Percentiles rank a stretch among this genome's conserved stretches.
phyloP scores from a whole-genome alignment of 2,888 invertebrate species.

The Ernsta delagoae region DNA sequence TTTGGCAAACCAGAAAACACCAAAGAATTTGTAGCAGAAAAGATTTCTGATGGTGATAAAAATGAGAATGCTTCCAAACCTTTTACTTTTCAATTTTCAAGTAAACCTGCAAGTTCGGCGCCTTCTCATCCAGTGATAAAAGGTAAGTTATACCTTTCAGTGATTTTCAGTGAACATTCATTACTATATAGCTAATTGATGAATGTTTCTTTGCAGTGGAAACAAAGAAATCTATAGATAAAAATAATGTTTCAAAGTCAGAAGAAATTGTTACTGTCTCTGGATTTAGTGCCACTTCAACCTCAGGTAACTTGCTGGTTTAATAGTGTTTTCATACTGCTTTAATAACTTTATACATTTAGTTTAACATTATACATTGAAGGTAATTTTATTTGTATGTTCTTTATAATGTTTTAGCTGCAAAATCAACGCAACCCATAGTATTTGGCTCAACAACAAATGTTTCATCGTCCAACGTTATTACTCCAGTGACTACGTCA shows the following conservation, averaged over 20 bases:
- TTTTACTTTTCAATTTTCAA: slow-evolving; percentile 48
- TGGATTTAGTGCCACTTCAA: slow-evolving; percentile 16
- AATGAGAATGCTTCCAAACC: slow-evolving; percentile 56
- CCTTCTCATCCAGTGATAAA: slow-evolving; percentile 46
- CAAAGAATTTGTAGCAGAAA: slow-evolving; percentile 62
- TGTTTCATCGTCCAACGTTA: slow-evolving; percentile 34
- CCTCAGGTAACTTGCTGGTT: slow-evolving; percentile 12
- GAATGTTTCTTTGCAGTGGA: slow-evolving; percentile 40
- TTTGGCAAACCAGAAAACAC: slow-evolving; percentile 46
- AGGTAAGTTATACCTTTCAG: slow-evolving; percentile 43
- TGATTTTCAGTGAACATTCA: too few species aligned
- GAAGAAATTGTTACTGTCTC: slow-evolving; percentile 8
- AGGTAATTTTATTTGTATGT: not conserved
- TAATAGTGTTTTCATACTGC: not conserved
- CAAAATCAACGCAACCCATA: slow-evolving; percentile 30
- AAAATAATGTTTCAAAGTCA: slow-evolving; percentile 25
- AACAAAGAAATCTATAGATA: slow-evolving; percentile 41
- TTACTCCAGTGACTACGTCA: slow-evolving; percentile 45
- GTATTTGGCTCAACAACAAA: slow-evolving; percentile 30
- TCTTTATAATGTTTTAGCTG: slow-evolving; percentile 12
- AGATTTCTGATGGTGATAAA: slow-evolving; percentile 48
- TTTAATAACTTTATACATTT: not conserved
- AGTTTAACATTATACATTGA: too few species aligned
- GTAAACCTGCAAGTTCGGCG: slow-evolving; percentile 46
- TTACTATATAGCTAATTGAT: not conserved